Base-by-base conservation (phyloP, 2,797 vertebrate species). In the Bucorvus abyssinicus region DNA sequence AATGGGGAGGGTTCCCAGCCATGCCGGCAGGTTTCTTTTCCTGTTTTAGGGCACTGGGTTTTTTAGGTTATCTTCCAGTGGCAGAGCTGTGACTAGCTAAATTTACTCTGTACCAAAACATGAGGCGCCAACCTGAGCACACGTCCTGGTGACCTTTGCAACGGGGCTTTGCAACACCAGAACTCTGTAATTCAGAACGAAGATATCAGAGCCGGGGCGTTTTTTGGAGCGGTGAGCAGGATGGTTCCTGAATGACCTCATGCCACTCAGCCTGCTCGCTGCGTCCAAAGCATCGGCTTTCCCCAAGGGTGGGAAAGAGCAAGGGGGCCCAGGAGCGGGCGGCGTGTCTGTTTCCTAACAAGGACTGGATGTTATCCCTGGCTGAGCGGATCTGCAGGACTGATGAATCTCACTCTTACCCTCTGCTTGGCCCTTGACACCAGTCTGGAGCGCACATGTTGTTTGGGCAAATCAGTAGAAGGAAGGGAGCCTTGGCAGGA, bases 361-460 rank as follows among this genome's bases (percentile, higher is more conserved):
- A 93, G 95, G 92, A 94, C 96, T 96, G 93, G 90, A 94, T 85
- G 71, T 0, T 53, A 95, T 93, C 95, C 94, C 95, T 95, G 94
- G 96, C 94, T 69, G n/a, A 40, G 45, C 42, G 75, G 73, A 20
- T 55, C 38, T 23, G 50, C 57, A 38, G 86, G 94, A 84, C 69
- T 93, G 69, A 38, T 0, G 63, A 69, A 71, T 86, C 82, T 85
- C 7, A 52, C 81, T 89, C 68, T 60, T 89, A 80, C 52, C 86
- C 89, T 89, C 80, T 38, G 78, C 73, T 68, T 93, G 93, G 94
- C 92, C 90, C 92, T 92, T 87, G 91, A 89, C 91, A 52, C 81
- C 29, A 9, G 89, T 91, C 89, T 95, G 95, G 87, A 89, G 67
- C 1, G 1, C 90, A 83, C 49, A 45, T 93, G 90, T 87, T 92